A percentile compares a stretch with the other conserved stretches of the same genome.
These are phyloP conservation scores for Dasypogon diadema DNA, from an alignment of 2,888 invertebrate genomes.

Conservation along the genomic window DNA sequence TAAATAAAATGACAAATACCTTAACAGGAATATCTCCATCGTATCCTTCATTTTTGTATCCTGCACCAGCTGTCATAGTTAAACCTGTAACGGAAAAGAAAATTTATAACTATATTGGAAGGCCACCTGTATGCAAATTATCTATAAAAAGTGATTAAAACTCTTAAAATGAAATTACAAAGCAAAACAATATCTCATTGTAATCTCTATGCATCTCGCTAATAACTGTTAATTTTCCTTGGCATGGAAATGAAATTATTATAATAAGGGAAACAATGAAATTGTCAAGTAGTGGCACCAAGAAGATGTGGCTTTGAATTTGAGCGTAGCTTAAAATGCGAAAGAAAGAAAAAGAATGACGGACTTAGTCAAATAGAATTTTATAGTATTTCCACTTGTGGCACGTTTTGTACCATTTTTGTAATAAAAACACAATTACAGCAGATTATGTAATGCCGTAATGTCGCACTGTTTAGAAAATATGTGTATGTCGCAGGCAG, in stretches of 20 bases:
- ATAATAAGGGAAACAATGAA: conserved; percentile 30
- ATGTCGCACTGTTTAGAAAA: no score
- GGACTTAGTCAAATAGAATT: not conserved
- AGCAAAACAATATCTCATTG: not conserved
- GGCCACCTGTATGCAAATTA: not conserved
- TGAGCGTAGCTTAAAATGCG: not conserved
- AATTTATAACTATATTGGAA: not conserved
- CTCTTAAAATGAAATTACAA: not conserved
- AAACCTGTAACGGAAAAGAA: conserved; percentile 26
- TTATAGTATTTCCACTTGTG: not conserved
- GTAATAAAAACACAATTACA: not conserved
- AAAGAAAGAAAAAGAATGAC: no score
- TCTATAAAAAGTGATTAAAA: no score
- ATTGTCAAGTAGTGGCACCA: not conserved
- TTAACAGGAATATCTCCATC: conserved; percentile 68
- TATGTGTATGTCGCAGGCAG: no score
- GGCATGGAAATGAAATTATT: conserved; percentile 23
- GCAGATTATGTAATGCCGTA: not conserved
- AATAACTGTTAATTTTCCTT: conserved; percentile 23
- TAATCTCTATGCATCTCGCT: not conserved
- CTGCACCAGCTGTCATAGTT: conserved; percentile 59
- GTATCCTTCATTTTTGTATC: conserved; percentile 66
- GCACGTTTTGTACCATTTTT: not conserved
- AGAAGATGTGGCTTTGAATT: no score
- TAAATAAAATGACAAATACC: conserved; percentile 58